Evolutionary conservation across 2,113 vertebrate species (phyloP), one percentile per base, ranked within the genome.

Genomic region (Anguilla japonica): DNA sequence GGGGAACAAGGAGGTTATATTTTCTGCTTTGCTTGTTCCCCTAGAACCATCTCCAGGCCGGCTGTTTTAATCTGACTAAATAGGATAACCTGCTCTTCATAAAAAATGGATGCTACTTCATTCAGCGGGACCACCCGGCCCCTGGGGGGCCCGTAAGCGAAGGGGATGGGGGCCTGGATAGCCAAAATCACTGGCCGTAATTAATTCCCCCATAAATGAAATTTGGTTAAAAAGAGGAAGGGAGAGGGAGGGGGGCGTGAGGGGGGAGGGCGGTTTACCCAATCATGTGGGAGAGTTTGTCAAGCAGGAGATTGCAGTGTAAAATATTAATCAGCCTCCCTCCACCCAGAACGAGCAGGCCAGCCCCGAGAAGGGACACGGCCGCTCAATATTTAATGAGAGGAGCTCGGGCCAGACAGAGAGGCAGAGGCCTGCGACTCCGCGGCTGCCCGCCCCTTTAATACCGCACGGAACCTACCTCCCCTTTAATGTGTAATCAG

Each of bases 61-160:
- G 82, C 90, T 91, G 93, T 95, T 96, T 96, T 96, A 96, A 95
- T 96, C 92, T 92, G 93, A 95, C 93, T 96, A 96, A 96, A 96
- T 94, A 96, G 93, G 95, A 95, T 96, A 96, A 96, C 95, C 95
- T 96, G 95, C 95, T 95, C 94, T 95, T 96, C 95, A 96, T 96
- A 93, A 96, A 96, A 96, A 95, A 96, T 96, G 91, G 89, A 96
- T 95, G 95, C 89, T 93, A 94, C 93, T 95, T 96, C 93, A 95
- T 95, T 96, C 91, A 91, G 88, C 86, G 89, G 93, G 95, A 94
- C 92, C 89, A 89, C 89, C 86, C 87, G 87, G 88, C 91, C 92
- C 88, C 90, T 91, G 18, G 56, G 90, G 92, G 93, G 84, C 85
- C 87, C 29, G 80, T 89, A 85, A 87, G 88, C 87, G 63, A 46